A percentile compares a stretch with the other conserved stretches of the same genome.
Conservation (phyloP, 1,140 invertebrate species). For the Micrasema longulum region DNA sequence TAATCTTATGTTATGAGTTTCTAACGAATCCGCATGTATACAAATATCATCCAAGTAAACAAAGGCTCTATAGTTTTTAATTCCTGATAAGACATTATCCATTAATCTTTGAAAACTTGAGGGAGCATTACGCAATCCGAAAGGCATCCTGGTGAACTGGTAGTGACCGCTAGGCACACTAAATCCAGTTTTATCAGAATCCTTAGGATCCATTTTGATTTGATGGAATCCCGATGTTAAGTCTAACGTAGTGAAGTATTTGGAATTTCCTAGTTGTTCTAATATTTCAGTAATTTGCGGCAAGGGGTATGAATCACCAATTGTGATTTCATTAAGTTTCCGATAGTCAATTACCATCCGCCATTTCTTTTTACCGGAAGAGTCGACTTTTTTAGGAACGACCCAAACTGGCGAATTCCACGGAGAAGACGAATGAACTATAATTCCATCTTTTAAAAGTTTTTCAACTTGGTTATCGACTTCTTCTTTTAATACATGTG, state of each 20-base stretch:
- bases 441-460: not conserved
- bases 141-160: not conserved
- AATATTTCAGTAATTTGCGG: not conserved
- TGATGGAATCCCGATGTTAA: not conserved
- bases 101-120: constrained; percentile 8
- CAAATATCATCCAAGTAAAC: constrained; percentile 11
- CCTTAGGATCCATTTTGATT: not conserved
- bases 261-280: not conserved
- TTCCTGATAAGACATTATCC: not conserved
- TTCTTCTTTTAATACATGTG: not conserved
- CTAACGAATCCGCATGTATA: not conserved
- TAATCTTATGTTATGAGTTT: not conserved
- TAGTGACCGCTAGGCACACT: not conserved
- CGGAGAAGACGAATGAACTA: not conserved
- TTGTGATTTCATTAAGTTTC: not conserved
- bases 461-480: not conserved
- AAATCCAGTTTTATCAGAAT: not conserved
- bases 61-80: not conserved
- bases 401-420: not conserved
- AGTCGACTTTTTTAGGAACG: constrained; percentile 1
- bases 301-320: not conserved
- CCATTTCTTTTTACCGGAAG: not conserved
- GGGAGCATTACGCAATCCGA: not conserved
- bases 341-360: constrained; percentile 16
- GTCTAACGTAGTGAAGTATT: constrained; percentile 5